A percentile compares a stretch with the other conserved stretches of the same genome.
phyloP scores from a whole-genome alignment of 2,888 invertebrate genomes.

The Diploptera punctata region DNA sequence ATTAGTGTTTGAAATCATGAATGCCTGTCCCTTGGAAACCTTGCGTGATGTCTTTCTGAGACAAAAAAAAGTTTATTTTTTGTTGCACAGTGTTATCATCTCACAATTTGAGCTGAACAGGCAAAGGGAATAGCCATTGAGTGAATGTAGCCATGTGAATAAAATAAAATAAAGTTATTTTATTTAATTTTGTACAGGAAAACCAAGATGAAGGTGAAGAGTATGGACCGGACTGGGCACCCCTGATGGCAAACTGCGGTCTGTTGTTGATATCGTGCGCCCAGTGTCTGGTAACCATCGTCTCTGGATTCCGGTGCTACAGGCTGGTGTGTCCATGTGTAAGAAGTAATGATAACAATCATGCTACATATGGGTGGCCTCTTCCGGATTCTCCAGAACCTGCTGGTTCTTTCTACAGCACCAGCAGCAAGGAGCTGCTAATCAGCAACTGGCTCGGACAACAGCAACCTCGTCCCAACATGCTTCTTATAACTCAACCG shows the following conservation, averaged over 20 bases:
- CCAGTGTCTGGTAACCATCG: conserved; percentile 61
- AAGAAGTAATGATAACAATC: not conserved
- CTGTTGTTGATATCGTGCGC: conserved; percentile 64
- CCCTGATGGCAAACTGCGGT: conserved; percentile 67
- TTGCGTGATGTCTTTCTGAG: too few species aligned
- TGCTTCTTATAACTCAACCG: conserved; percentile 33
- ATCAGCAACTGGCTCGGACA: conserved; percentile 42
- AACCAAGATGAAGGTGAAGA: conserved; percentile 5
- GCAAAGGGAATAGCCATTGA: too few species aligned
- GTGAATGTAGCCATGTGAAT: too few species aligned
- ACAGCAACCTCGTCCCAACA: conserved; percentile 20
- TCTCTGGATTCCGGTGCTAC: conserved; percentile 46
- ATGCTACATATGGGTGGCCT: not conserved
- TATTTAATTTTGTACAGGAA: too few species aligned
- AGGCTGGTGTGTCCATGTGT: conserved; percentile 45
- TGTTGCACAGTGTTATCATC: too few species aligned
- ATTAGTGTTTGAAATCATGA: too few species aligned
- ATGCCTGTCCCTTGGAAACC: too few species aligned
- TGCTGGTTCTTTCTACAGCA: conserved; percentile 32
- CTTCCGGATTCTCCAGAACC: conserved; percentile 21
- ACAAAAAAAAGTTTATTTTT: too few species aligned
- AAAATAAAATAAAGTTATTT: too few species aligned
- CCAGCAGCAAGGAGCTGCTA: conserved; percentile 41
- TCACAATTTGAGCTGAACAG: too few species aligned
- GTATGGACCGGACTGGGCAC: conserved; percentile 58